phyloP scores from a whole-genome alignment of 1,140 invertebrate species.

The Tribolium castaneum region DNA sequence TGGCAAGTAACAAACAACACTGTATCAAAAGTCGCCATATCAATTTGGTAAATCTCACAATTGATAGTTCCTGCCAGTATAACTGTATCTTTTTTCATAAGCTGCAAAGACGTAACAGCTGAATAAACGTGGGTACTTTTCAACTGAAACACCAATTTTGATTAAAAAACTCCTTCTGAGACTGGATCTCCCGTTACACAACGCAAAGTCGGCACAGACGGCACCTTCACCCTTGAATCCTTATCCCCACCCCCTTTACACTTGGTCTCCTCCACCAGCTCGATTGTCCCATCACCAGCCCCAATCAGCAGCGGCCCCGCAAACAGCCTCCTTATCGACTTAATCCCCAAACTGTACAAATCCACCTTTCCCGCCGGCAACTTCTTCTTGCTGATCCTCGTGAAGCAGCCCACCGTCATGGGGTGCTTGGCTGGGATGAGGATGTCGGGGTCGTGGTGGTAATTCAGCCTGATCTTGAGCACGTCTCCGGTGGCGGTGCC shows the following conservation, averaged over 20 bases:
- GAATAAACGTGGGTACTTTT: not conserved
- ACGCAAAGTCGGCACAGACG: slow-evolving; percentile 59
- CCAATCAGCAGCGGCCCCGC: slow-evolving; percentile 78
- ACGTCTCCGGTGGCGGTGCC: slow-evolving; percentile 84
- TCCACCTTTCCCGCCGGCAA: slow-evolving; percentile 63
- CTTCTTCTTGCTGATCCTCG: slow-evolving; percentile 67
- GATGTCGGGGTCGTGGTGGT: slow-evolving; percentile 68
- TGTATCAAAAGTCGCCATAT: slow-evolving; percentile 75
- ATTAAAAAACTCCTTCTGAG: not conserved
- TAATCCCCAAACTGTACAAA: slow-evolving; percentile 66
- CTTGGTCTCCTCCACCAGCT: slow-evolving; percentile 71
- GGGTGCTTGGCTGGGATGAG: slow-evolving; percentile 68
- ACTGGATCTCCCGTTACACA: slow-evolving; percentile 62
- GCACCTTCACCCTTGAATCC: slow-evolving; percentile 54
- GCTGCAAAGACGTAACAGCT: slow-evolving; percentile 74
- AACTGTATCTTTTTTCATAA: slow-evolving; percentile 67
- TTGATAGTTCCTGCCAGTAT: slow-evolving; percentile 78
- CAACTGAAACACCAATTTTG: not conserved
- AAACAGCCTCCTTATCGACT: slow-evolving; percentile 72
- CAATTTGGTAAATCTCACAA: slow-evolving; percentile 86
- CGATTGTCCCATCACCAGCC: slow-evolving; percentile 84
- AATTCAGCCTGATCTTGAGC: slow-evolving; percentile 75
- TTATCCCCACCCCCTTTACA: slow-evolving; percentile 12
- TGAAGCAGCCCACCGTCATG: slow-evolving; percentile 76
- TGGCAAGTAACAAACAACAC: slow-evolving; percentile 85